Evolutionary conservation across 2,888 invertebrate species (phyloP), one percentile per base, ranked within the genome.

Genomic region (Volucella bombylans): DNA sequence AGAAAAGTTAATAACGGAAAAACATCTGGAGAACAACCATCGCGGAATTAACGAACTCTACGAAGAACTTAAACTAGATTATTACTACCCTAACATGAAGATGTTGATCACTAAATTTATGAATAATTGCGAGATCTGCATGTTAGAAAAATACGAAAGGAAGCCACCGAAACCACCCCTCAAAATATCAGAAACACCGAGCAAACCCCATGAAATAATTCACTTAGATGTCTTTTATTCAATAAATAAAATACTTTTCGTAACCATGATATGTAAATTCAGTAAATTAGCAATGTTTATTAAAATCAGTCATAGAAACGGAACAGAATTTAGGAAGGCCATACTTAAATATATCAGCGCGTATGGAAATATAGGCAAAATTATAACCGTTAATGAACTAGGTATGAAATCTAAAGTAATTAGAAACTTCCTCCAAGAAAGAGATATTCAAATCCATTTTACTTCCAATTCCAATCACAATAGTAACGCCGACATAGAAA

Each of bases 221-320:
- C 65, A 74, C 11, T 14, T 74, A 18, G 57, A 74, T 64, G 11
- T 73, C 23, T 73, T 73, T n/a, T 71, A 59, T 18, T 47, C 57
- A 12, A 50, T 73, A 12, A 62, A 55, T 47, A 73, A 43, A 64
- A 38, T 41, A 12, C 15, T 49, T 49, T 74, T 65, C 14, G 43
- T 41, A 11, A 80, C n/a, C 71, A 87, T 52, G 86, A 89, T 15
- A 78, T 12, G 38, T 87, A 89, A 15, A 87, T 89, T 23, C 59
- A 88, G 18, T 87, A 87, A 39, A 86, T 38, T 31, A n/a, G 61
- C 65, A 2, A 12, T 39, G 14, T 50, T 65, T 31, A 31, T 18
- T 11, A 67, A 67, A 54, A 43, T 68, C 41, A 10, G 49, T 14
- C 23, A 15, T 39, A 41, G 68, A 14, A 68, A 38, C 8, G 55